These are phyloP conservation scores for Brachypteracias leptosomus DNA, from an alignment of 2,113 vertebrate genomes.

Conservation along the genomic window DNA sequence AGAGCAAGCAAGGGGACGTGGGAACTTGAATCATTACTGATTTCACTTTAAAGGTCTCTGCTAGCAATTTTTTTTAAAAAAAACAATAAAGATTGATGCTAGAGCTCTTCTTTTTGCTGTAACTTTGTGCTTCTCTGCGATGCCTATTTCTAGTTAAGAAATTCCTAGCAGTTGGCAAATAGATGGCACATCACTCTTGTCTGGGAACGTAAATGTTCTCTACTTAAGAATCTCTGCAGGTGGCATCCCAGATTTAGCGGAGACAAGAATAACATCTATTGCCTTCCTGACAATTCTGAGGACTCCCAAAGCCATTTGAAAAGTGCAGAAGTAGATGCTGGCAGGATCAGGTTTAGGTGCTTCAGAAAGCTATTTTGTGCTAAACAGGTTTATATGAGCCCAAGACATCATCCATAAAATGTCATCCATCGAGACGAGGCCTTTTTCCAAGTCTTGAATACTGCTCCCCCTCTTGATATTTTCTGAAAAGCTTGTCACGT, in stretches of 20 bases:
- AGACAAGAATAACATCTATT: slow-evolving; percentile 31
- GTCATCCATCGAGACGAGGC: neutral
- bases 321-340: neutral
- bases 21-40: neutral
- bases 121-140: neutral
- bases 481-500: neutral
- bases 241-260: slow-evolving; percentile 25
- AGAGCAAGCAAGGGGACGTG: neutral
- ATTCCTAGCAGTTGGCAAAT: slow-evolving; percentile 42
- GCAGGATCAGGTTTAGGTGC: neutral
- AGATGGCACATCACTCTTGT: slow-evolving; percentile 15
- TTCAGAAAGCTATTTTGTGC: neutral
- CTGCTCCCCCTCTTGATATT: neutral
- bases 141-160: slow-evolving; percentile 35
- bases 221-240: slow-evolving; percentile 26
- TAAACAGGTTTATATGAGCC: neutral
- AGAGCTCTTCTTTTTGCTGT: slow-evolving; percentile 10
- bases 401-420: neutral
- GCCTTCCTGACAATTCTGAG: neutral
- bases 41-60: slow-evolving; percentile 26
- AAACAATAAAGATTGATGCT: neutral
- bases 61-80: slow-evolving; percentile 27
- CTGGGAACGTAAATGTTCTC: slow-evolving; percentile 28
- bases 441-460: neutral
- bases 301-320: neutral